Base-by-base conservation (phyloP, 2,113 vertebrate genomes). In the Tachysurus fulvidraco region DNA sequence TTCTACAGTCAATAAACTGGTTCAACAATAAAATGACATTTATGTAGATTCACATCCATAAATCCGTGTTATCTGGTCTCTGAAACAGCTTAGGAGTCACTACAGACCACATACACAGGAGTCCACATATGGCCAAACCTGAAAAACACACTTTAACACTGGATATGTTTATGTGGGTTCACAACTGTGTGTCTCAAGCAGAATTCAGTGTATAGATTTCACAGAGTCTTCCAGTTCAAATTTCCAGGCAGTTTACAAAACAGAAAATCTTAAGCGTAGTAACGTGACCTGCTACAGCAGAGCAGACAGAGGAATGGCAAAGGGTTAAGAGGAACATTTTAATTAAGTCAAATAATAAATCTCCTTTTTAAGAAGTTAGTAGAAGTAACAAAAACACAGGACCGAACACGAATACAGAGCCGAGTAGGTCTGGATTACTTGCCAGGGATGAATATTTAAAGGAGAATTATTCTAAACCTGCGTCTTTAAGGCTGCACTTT, bases 141-240 rank as follows among this genome's bases (percentile, higher is more conserved):
- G 21, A 25, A 57, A 69, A 10, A 81, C 17, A 50, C 12, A 62
- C 23, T 55, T 52, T 25, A 79, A 85, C 50, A 80, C 60, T n/a
- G 54, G 46, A 79, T 62, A 76, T 79, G 84, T 64, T 64, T 52
- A 21, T 16, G 46, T 25, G 17, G 60, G 57, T 21, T 55, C 28
- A 52, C 21, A 60, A 25, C 41, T 67, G 52, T 85, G 77, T 62
- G 0, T 55, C 69, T 80, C 52, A 44, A 57, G 41, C 13, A 55
- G 30, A 41, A 41, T 23, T 80, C 76, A 57, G 84, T 85, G 84
- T 80, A 36, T 60, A 44, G 25, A 81, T 13, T 46, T 69, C 5
- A 79, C 57, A 2, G 50, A 79, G 5, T 25, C 21, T 86, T 86
- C 76, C 84, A 86, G 84, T 86, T 86, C 1, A 44, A 60, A 59